A percentile compares a stretch with the other conserved stretches of the same genome.
phyloP scores from a whole-genome alignment of 1,140 invertebrate genomes.

The Sinella curviseta region DNA sequence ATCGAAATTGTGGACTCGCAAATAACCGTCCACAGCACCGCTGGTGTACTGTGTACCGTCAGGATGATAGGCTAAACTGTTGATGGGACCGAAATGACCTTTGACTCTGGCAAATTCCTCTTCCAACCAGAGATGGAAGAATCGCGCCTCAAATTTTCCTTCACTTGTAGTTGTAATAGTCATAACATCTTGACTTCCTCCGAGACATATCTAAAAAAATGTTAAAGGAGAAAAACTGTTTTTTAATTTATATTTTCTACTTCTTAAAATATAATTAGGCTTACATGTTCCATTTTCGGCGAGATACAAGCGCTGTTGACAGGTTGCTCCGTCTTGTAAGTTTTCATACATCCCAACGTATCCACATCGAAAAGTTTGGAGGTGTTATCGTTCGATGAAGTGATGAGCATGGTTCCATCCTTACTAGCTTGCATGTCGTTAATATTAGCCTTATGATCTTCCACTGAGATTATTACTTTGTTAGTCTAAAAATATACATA shows the following conservation, averaged over 20 bases:
- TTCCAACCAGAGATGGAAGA: conserved; percentile 98
- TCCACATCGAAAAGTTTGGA: conserved; percentile 90
- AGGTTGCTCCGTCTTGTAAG: conserved; percentile 93
- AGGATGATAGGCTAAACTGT: conserved; percentile 96
- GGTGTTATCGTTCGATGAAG: conserved; percentile 90
- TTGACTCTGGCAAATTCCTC: conserved; percentile 98
- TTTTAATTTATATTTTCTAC: too few relatives aligned
- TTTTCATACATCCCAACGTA: conserved; percentile 81
- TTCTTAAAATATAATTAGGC: too few relatives aligned
- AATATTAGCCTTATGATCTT: conserved; percentile 81
- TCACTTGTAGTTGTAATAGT: conserved; percentile 95
- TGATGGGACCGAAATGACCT: conserved; percentile 99
- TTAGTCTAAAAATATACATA: too few relatives aligned
- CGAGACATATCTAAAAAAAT: conserved; percentile 73
- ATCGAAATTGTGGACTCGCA: conserved; percentile 94
- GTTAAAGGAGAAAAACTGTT: too few relatives aligned
- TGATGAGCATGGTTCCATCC: conserved; percentile 94
- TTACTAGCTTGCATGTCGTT: conserved; percentile 94
- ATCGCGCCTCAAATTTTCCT: conserved; percentile 97
- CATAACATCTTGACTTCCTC: conserved; percentile 98
- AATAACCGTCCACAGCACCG: conserved; percentile 98
- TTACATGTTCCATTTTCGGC: conserved; percentile 87
- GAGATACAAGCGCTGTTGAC: conserved; percentile 96
- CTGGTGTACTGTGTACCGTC: conserved; percentile 95
- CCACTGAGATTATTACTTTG: conserved; percentile 71